Percentiles rank a stretch among this genome's conserved stretches.
phyloP scores from a whole-genome alignment of 2,888 invertebrate genomes.

The Glaucopsyche alexis region DNA sequence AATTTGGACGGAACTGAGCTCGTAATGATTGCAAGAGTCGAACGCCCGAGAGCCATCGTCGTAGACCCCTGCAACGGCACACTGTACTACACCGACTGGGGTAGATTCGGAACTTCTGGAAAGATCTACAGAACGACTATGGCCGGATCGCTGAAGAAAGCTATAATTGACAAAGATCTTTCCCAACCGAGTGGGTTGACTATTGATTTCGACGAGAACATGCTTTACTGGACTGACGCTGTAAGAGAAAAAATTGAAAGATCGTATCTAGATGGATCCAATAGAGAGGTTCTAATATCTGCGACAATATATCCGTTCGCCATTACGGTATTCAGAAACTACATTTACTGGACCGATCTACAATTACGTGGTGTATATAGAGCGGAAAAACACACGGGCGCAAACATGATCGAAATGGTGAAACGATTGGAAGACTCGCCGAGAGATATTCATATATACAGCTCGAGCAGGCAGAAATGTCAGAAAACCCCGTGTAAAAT shows the following conservation, averaged over 20 bases:
- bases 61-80: constrained; percentile 98
- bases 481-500: constrained; percentile 90
- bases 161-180: constrained; percentile 93
- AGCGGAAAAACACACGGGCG: constrained; percentile 98
- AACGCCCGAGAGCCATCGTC: constrained; percentile 95
- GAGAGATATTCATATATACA: constrained; percentile 94
- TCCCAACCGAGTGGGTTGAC: constrained; percentile 97
- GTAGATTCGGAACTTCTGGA: constrained; percentile 93
- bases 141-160: constrained; percentile 95
- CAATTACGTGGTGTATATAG: constrained; percentile 96
- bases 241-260: constrained; percentile 97
- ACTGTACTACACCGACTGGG: constrained; percentile 98
- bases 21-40: constrained; percentile 95
- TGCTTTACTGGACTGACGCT: constrained; percentile 98
- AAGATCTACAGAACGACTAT: constrained; percentile 97
- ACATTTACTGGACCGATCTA: constrained; percentile 98
- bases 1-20: constrained; percentile 92
- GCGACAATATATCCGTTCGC: constrained; percentile 98
- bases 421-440: constrained; percentile 96
- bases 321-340: constrained; percentile 92
- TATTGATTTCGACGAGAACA: constrained; percentile 95
- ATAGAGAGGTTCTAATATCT: constrained; percentile 90
- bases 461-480: constrained; percentile 88
- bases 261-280: constrained; percentile 91
- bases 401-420: constrained; percentile 95